A percentile compares a stretch with the other conserved stretches of the same genome.
Evolutionary conservation across 2,888 invertebrate genomes (phyloP).

Genomic region (Noctua pronuba): DNA sequence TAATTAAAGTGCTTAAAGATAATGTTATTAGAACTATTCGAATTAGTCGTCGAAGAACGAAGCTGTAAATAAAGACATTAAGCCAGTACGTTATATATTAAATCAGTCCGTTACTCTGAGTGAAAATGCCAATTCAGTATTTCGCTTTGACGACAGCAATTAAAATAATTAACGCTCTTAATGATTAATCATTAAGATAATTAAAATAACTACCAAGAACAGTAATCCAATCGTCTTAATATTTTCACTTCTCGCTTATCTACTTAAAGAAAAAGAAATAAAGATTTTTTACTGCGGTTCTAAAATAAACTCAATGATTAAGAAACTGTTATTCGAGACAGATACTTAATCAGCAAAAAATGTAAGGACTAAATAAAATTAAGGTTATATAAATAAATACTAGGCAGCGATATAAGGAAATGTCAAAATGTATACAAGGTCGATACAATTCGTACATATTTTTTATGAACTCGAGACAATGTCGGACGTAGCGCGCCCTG

Average conservation of each 20-base stretch:
- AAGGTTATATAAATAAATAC: conserved; percentile 65
- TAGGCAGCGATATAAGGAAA: conserved; percentile 66
- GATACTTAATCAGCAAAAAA: conserved; percentile 49
- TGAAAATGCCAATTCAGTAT: conserved; percentile 2
- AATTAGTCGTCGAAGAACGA: conserved; percentile 2
- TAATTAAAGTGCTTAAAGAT: conserved; percentile 21
- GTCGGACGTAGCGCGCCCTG: conserved; percentile 57
- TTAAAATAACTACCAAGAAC: conserved; percentile 26
- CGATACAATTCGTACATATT: conserved; percentile 62
- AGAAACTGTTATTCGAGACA: conserved; percentile 30
- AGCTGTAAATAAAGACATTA: conserved; percentile 13
- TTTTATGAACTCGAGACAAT: conserved; percentile 67
- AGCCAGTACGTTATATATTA: background rate
- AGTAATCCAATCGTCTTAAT: background rate
- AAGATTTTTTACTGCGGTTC: conserved; percentile 1
- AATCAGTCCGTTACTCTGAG: conserved; percentile 2
- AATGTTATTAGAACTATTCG: conserved; percentile 15
- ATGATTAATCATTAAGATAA: conserved; percentile 30
- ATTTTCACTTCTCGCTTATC: background rate
- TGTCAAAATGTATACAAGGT: conserved; percentile 65
- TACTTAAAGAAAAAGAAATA: conserved; percentile 9
- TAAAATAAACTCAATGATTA: conserved; percentile 54
- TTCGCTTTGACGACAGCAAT: conserved; percentile 7
- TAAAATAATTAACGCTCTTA: conserved; percentile 23
- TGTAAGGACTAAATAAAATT: conserved; percentile 58